Evolutionary conservation across 2,888 invertebrate genomes (phyloP).

Genomic region (Neuroscelio doddi): DNA sequence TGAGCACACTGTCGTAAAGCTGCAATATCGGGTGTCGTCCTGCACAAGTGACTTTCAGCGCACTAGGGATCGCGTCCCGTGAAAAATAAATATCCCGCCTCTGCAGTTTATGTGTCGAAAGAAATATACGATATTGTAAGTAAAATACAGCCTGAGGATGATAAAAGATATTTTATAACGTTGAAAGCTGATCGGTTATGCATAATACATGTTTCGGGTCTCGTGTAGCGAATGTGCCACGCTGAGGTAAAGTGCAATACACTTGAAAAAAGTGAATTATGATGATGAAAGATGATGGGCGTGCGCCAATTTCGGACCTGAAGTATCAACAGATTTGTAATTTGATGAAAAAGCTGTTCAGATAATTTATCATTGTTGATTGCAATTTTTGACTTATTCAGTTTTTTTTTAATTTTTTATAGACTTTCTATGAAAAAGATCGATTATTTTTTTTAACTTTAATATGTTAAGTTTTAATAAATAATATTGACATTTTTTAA

Average conservation of each 20-base stretch:
- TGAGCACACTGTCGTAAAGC: not conserved
- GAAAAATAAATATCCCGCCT: conserved; percentile 22
- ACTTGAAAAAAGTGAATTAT: too few species aligned
- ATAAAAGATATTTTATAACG: conserved; percentile 42
- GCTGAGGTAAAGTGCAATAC: too few species aligned
- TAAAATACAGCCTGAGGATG: conserved; percentile 33
- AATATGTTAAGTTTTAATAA: too few species aligned
- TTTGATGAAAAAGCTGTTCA: too few species aligned
- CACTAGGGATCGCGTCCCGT: conserved; percentile 23
- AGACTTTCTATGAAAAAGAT: too few species aligned
- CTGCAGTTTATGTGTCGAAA: conserved; percentile 19
- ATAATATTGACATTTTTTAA: too few species aligned
- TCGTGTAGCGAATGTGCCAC: not conserved
- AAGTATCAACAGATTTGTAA: not conserved
- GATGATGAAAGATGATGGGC: too few species aligned
- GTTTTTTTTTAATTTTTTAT: too few species aligned
- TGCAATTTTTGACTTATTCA: too few species aligned
- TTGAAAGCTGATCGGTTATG: conserved; percentile 30
- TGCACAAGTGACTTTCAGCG: conserved; percentile 21
- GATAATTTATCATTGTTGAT: too few species aligned
- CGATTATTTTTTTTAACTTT: too few species aligned
- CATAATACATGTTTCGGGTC: conserved; percentile 36
- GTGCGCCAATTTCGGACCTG: too few species aligned
- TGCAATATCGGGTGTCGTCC: not conserved
- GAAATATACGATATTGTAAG: conserved; percentile 31